Evolutionary conservation across 2,797 vertebrate species (phyloP).

Genomic region (Chelonia mydas): DNA sequence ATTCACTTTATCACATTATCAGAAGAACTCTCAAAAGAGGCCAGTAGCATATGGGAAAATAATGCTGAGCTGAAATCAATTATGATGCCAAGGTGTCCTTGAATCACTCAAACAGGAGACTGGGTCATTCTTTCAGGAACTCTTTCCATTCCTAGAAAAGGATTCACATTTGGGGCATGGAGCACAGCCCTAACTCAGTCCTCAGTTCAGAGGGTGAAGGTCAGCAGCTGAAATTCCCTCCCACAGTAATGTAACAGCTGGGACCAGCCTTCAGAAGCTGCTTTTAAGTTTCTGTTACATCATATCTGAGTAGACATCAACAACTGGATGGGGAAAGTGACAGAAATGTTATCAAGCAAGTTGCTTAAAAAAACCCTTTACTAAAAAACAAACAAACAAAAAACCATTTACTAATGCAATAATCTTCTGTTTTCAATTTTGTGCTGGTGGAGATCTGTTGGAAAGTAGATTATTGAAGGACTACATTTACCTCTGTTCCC

Average conservation of each 20-base stretch:
- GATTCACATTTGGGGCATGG: not conserved
- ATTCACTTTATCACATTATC: slow-evolving; percentile 40
- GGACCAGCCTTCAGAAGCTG: not conserved
- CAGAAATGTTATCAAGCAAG: slow-evolving; percentile 50
- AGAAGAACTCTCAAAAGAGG: slow-evolving; percentile 40
- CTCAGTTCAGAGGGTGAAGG: not conserved
- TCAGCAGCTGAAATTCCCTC: not conserved
- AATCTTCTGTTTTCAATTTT: slow-evolving; percentile 71
- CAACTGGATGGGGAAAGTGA: slow-evolving; percentile 25
- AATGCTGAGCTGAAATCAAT: slow-evolving; percentile 31
- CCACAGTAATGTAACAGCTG: not conserved
- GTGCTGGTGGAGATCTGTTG: slow-evolving; percentile 36
- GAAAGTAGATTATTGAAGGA: slow-evolving; percentile 68
- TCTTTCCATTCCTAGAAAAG: not conserved
- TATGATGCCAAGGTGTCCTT: slow-evolving; percentile 2
- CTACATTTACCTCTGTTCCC: slow-evolving; percentile 50
- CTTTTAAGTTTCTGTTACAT: slow-evolving; percentile 23
- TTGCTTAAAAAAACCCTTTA: slow-evolving; percentile 31
- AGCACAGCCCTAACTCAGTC: not conserved
- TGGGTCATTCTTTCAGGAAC: not conserved
- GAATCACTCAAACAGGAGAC: not conserved
- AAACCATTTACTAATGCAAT: slow-evolving; percentile 52
- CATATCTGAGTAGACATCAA: not conserved
- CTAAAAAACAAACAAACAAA: not conserved
- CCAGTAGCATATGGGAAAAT: not conserved